These are phyloP conservation scores for Echinops telfairi DNA, from an alignment of 2,113 vertebrate species.

Conservation along the genomic window DNA sequence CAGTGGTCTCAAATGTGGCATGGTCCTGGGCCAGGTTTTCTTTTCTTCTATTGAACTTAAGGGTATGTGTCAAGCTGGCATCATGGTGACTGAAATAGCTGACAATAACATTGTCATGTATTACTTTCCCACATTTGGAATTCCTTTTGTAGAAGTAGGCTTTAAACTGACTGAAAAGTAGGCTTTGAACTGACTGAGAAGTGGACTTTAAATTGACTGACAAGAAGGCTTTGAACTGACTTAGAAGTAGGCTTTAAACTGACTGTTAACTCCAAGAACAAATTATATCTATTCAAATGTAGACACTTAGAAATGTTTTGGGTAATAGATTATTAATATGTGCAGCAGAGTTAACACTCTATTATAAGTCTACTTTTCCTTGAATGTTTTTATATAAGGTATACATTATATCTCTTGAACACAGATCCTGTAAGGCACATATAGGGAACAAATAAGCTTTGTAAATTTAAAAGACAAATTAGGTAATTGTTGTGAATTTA, in stretches of 20 bases:
- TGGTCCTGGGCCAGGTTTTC: not conserved
- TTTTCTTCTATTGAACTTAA: not conserved
- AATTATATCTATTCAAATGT: not conserved
- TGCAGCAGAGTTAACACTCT: not conserved
- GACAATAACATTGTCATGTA: not conserved
- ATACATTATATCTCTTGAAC: not conserved
- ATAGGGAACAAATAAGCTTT: not conserved
- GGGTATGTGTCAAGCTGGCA: not conserved
- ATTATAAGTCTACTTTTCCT: not conserved
- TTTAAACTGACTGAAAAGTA: conserved; percentile 40
- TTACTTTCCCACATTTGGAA: conserved; percentile 3
- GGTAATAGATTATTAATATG: not conserved
- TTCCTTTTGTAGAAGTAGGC: not conserved
- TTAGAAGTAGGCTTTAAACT: not conserved
- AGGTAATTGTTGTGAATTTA: conserved; percentile 46
- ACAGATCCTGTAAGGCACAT: not conserved
- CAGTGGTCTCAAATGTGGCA: not conserved
- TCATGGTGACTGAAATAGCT: not conserved
- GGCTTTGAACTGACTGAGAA: too few relatives aligned
- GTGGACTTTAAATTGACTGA: too few relatives aligned
- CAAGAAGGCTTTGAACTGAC: too few relatives aligned
- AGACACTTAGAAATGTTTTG: conserved; percentile 52
- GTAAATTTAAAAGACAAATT: not conserved
- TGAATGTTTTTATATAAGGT: conserved; percentile 53
- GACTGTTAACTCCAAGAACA: conserved; percentile 38